Base-by-base conservation (phyloP, 2,888 invertebrate species). In the Cryptus viduatorius region DNA sequence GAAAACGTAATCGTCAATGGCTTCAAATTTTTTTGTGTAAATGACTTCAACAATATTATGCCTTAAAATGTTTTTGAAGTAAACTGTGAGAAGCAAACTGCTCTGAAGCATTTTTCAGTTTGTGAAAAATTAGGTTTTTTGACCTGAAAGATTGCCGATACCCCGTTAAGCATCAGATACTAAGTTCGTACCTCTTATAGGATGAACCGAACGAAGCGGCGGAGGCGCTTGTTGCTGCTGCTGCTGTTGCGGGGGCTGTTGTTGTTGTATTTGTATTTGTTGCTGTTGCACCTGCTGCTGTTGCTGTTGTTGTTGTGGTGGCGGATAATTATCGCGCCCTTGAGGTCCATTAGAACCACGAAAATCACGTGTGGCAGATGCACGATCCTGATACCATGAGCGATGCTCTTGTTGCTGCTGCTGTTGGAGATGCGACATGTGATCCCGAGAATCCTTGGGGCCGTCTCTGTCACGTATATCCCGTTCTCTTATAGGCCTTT, bases 131-230 rank as follows among this genome's bases (percentile, higher is more conserved):
- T 1, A 24, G 2, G 24, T 24, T 24, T 24, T 24, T 24, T 24
- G 24, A 24, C 24, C 24, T 24, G 24, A 24, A 24, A 24, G 3
- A 3, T 24, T 24, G 24, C 1, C 1, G 2, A 24, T 3, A 3
- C 24, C 2, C 24, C 24, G 24, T 24, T 24, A 24, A 24, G 24
- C 24, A 61, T 29, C 59, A 31, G 64, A 82, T 50, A 16, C 64
- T 37, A 8, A 56, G 12, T 4, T 56, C 8, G 29, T 29, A 93
- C 93, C 91, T 91, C 92, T 90, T 3, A 92, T 75, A 64, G 92
- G 87, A 86, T 93, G 85, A 90, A 90, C 86, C 94, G 95, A 69
- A 90, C 92, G 88, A 93, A 95, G 88, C 94, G 95, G 89, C 19
- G 90, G 87, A 69, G 75, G 79, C 10, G 80, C n/a, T 12, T 67